A percentile compares a stretch with the other conserved stretches of the same genome.
These are phyloP conservation scores for Drosophila melanica DNA, from an alignment of 1,140 invertebrate species.

Conservation along the genomic window DNA sequence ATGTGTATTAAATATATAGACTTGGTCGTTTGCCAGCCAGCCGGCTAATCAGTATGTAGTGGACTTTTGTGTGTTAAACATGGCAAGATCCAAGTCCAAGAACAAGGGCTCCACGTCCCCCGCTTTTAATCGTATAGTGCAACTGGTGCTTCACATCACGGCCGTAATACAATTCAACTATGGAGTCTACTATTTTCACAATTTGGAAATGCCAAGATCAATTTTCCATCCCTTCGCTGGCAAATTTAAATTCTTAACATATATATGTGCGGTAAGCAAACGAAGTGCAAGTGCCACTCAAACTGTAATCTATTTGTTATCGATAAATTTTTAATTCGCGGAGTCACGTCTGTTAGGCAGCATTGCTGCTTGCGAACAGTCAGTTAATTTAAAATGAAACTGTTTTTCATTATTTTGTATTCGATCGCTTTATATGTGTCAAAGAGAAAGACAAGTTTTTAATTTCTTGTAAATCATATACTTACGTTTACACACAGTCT, in stretches of 20 bases:
- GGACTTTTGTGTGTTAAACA: conserved; percentile 55
- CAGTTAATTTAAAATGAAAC: not conserved
- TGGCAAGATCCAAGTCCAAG: conserved; percentile 64
- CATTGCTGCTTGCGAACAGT: not conserved
- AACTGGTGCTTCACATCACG: conserved; percentile 63
- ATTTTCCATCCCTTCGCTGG: conserved; percentile 85
- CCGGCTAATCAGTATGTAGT: conserved; percentile 64
- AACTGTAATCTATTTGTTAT: conserved; percentile 14
- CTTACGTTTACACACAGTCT: too few relatives aligned
- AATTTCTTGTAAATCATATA: too few relatives aligned
- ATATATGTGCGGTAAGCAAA: conserved; percentile 90
- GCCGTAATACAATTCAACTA: conserved; percentile 67
- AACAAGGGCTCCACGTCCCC: conserved; percentile 64
- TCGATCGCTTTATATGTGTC: not conserved
- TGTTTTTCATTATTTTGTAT: not conserved
- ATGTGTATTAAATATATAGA: conserved; percentile 7
- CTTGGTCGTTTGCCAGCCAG: conserved; percentile 15
- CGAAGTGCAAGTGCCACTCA: conserved; percentile 10
- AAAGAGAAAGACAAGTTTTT: too few relatives aligned
- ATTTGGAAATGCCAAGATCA: conserved; percentile 51
- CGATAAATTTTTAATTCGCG: conserved; percentile 9
- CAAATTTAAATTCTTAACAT: conserved; percentile 94
- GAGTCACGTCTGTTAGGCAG: not conserved
- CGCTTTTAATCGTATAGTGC: conserved; percentile 61
- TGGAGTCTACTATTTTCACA: conserved; percentile 60